Percentiles rank a stretch among this genome's conserved stretches.
Evolutionary conservation across 2,797 vertebrate species (phyloP).

Genomic region (Leucoraja ocellata): DNA sequence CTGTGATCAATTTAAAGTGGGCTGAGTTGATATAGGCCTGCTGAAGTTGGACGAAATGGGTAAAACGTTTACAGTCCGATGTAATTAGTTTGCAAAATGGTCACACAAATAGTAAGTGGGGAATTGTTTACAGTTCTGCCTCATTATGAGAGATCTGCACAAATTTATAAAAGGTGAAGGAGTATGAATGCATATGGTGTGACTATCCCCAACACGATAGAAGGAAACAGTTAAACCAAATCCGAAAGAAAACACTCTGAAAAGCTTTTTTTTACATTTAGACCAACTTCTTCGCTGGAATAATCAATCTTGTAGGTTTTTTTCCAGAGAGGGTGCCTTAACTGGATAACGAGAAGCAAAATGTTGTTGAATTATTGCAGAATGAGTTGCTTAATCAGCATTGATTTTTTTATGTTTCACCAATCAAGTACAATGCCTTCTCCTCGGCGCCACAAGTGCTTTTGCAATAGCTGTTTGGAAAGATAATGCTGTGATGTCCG

Average conservation of each 20-base stretch:
- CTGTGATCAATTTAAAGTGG: background rate
- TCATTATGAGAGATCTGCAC: background rate
- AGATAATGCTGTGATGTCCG: background rate
- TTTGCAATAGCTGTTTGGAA: conserved; percentile 6
- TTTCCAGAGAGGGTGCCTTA: background rate
- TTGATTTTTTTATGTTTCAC: background rate
- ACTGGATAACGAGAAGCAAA: background rate
- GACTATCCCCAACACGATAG: background rate
- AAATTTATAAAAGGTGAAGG: background rate
- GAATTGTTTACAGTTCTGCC: background rate
- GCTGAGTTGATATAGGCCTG: background rate
- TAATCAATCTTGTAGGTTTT: background rate
- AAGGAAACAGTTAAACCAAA: background rate
- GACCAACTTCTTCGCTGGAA: background rate
- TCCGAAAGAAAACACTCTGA: background rate
- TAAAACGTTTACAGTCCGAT: background rate
- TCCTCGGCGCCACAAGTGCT: background rate
- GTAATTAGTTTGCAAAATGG: background rate
- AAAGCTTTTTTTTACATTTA: background rate
- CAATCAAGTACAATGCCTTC: too few species aligned
- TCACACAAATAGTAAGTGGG: background rate
- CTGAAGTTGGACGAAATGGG: background rate
- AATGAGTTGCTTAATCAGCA: background rate
- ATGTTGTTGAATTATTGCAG: background rate
- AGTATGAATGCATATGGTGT: background rate